phyloP scores from a whole-genome alignment of 92 coral and sea anemone genomes.

The Blastomussa wellsi region DNA sequence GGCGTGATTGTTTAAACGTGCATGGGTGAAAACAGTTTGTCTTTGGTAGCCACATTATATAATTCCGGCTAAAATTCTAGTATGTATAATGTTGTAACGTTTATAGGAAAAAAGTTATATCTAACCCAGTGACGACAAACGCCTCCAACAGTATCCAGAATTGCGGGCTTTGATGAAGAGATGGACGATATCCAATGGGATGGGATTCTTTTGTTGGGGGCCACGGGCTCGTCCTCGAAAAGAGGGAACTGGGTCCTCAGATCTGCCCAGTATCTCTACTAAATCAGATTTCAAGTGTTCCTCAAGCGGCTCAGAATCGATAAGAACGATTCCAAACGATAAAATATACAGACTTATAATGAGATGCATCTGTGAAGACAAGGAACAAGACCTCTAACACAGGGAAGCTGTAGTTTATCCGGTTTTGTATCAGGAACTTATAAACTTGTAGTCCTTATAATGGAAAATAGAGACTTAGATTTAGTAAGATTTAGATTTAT shows the following conservation, averaged over 20 bases:
- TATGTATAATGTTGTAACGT: neutral
- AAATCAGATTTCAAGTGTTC: neutral
- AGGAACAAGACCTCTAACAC: neutral
- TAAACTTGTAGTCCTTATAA: neutral
- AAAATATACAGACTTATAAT: neutral
- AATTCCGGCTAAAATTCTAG: no score
- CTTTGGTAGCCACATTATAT: neutral
- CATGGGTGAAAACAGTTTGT: neutral
- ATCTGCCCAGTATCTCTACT: neutral
- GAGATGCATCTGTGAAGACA: constrained; percentile 24
- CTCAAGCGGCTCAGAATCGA: neutral
- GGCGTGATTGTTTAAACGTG: neutral
- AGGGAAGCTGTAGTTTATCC: neutral
- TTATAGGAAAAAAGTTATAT: neutral
- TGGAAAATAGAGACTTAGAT: no score
- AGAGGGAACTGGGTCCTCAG: neutral
- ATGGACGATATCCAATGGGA: neutral
- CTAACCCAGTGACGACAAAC: constrained; percentile 20
- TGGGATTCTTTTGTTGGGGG: neutral
- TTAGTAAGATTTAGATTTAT: no score
- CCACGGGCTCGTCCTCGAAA: neutral
- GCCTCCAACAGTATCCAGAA: constrained; percentile 16
- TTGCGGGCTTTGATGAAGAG: neutral
- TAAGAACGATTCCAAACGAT: neutral
- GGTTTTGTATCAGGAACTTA: neutral